These are phyloP conservation scores for Geococcyx californianus DNA, from an alignment of 2,113 vertebrate genomes.

Conservation along the genomic window DNA sequence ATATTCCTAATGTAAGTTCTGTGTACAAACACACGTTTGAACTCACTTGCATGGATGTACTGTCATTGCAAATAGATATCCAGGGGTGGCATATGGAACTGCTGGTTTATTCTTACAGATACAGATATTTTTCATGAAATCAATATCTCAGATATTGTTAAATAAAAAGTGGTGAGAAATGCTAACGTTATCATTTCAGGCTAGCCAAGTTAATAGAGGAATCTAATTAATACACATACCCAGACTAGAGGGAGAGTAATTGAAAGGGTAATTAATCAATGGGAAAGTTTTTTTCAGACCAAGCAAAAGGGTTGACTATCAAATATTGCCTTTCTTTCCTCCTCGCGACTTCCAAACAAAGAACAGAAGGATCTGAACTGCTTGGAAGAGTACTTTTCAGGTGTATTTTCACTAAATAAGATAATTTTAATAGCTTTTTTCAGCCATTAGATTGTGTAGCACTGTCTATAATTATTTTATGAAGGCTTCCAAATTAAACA, in stretches of 20 bases:
- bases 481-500: background rate
- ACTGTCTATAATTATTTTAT: background rate
- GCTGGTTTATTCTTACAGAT: background rate
- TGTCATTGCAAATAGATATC: background rate
- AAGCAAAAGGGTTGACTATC: background rate
- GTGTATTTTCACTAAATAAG: background rate
- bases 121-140: background rate
- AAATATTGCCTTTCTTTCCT: background rate
- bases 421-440: background rate
- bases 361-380: background rate
- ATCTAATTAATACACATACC: background rate
- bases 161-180: background rate
- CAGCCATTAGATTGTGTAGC: background rate
- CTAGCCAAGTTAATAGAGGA: background rate
- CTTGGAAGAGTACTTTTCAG: background rate
- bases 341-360: background rate
- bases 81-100: background rate
- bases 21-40: background rate
- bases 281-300: background rate
- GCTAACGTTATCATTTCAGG: background rate
- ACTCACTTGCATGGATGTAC: background rate
- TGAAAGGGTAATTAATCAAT: background rate
- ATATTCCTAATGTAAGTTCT: background rate
- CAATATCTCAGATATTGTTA: background rate
- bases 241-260: background rate